Conservation (phyloP, 1,140 invertebrate genomes). For the Pygmarrhopalites habei region DNA sequence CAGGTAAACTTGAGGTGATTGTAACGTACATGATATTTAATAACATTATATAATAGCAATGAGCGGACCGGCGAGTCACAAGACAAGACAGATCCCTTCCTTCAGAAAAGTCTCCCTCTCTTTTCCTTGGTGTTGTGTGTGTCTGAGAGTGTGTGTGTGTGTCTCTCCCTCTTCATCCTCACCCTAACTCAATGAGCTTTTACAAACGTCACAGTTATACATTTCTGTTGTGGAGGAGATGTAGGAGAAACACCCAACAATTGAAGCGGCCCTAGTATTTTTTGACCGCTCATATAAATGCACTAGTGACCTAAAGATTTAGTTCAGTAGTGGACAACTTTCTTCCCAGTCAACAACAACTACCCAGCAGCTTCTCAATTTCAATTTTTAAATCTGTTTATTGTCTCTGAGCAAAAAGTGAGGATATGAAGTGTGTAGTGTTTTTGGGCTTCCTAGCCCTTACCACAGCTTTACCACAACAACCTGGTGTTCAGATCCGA, state of each 20-base stretch:
- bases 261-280: not conserved
- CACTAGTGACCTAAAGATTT: conserved; percentile 19
- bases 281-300: conserved; percentile 22
- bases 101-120: not conserved
- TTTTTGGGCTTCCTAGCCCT: conserved; percentile 32
- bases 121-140: not conserved
- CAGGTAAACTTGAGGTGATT: no score
- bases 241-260: not conserved
- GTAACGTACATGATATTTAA: no score
- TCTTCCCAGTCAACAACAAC: conserved; percentile 9
- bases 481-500: not conserved
- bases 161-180: no score
- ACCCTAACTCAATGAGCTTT: no score
- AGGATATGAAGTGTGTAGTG: conserved; percentile 22
- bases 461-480: conserved; percentile 4
- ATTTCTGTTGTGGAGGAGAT: no score
- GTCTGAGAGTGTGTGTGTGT: no score
- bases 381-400: not conserved
- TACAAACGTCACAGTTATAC: no score
- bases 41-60: no score
- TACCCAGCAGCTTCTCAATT: no score
- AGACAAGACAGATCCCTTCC: no score
- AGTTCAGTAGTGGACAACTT: conserved; percentile 27
- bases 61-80: no score
- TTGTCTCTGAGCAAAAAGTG: not conserved